Base-by-base conservation (phyloP, 35 echinoderm and acorn worm genomes). In the Amphiura filiformis region DNA sequence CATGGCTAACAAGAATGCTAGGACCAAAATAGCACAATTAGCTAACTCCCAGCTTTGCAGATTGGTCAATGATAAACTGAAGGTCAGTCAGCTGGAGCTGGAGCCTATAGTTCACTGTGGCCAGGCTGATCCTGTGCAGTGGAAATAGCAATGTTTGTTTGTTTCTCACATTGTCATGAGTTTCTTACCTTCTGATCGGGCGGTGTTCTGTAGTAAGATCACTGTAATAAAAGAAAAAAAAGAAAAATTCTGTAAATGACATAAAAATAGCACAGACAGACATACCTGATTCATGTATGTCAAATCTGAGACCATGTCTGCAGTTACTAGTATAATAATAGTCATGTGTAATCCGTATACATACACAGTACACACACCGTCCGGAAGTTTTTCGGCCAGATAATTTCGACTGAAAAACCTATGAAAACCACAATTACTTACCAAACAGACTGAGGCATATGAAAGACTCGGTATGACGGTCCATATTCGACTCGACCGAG, bases 391-490 rank as follows among this genome's bases (percentile, higher is more conserved):
- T 70, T 70, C 26, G 61, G 61, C 61, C 28, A n/a, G 15, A 30
- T 70, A 26, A 15, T 70, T 70, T 11, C 26, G 26, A 3, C 26
- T 13, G 15, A 30, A 87, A 87, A 49, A 78, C 1, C 13, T 26
- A 33, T 0, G n/a, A 76, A 90, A 82, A 65, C 0, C 26, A 18
- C 22, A 32, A 39, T 32, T 36, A 93, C 95, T 97, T 80, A 97
- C 95, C 95, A 87, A 97, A 84, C 81, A 97, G 81, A 93, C 95
- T 90, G 81, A 97, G 77, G 91, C 91, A 97, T 91, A 97, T 84
- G 84, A 97, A 97, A 93, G 82, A 97, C 80, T 97, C 88, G 81
- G 95, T 88, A 88, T 91, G 91, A 80, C 91, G 95, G 93, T 97
- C 95, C 95, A 97, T 97, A 84, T 84, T 97, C 95, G 88, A 78